Conservation (phyloP, 2,797 vertebrate genomes). For the Smutsia temminckii region DNA sequence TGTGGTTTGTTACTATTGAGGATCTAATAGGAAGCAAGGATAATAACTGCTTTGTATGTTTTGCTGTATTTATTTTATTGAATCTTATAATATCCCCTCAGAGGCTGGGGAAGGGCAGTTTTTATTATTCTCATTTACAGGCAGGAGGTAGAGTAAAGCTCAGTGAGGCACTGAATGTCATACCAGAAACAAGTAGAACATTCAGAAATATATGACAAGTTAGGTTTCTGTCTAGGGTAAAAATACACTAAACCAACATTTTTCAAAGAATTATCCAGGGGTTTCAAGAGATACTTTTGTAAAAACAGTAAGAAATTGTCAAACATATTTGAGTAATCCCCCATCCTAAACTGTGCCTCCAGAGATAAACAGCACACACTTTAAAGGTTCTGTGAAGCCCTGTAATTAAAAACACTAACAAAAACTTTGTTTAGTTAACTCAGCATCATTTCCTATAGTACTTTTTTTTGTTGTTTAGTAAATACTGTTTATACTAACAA, state of each 20-base stretch:
- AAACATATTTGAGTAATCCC: not conserved
- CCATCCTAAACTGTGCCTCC: not conserved
- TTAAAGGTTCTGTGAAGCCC: not conserved
- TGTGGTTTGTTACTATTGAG: not conserved
- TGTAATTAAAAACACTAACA: constrained; percentile 3
- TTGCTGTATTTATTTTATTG: constrained; percentile 27
- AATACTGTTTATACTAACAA: not conserved
- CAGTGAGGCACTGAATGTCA: not conserved
- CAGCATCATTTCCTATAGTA: not conserved
- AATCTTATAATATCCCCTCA: not conserved
- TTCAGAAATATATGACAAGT: not conserved
- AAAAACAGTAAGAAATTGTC: not conserved
- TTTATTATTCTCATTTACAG: constrained; percentile 40
- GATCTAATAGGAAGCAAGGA: not conserved
- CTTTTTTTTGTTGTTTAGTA: not conserved
- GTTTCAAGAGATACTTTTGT: not conserved
- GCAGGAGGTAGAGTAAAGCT: constrained; percentile 1
- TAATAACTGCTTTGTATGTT: not conserved
- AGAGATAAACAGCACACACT: not conserved
- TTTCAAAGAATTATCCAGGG: not conserved
- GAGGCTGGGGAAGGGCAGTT: not conserved
- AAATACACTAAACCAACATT: not conserved
- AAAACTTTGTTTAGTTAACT: not conserved
- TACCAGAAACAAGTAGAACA: not conserved
- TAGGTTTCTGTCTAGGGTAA: not conserved